These are phyloP conservation scores for Odontocerum albicorne DNA, from an alignment of 2,888 invertebrate species.

Conservation along the genomic window DNA sequence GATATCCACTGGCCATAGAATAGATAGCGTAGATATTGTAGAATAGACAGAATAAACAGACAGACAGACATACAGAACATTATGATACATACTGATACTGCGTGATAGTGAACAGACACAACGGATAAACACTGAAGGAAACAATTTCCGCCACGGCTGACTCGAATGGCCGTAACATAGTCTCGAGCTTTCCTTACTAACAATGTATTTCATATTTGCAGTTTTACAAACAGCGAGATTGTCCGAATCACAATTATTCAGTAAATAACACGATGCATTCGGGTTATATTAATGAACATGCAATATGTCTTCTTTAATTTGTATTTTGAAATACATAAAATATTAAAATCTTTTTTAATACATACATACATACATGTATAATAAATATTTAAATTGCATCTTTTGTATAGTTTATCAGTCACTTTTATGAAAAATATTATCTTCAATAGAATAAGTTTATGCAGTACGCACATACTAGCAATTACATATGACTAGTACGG, in stretches of 20 bases:
- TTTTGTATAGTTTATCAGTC: constrained; percentile 34
- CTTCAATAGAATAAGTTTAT: constrained; percentile 35
- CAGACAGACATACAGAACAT: no score
- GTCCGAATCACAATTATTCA: constrained; percentile 33
- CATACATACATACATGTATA: constrained; percentile 11
- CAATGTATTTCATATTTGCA: constrained; percentile 19
- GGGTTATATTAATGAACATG: constrained; percentile 26
- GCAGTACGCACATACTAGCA: constrained; percentile 29
- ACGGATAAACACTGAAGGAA: neutral
- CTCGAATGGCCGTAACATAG: neutral
- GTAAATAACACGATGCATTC: constrained; percentile 16
- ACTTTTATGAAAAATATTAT: constrained; percentile 36
- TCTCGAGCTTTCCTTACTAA: constrained; percentile 9
- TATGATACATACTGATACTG: no score
- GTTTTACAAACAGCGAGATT: constrained; percentile 34
- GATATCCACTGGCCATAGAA: no score
- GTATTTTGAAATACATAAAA: constrained; percentile 24
- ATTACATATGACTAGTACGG: constrained; percentile 32
- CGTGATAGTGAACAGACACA: no score
- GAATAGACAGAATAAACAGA: no score
- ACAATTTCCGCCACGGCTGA: neutral
- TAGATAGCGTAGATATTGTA: no score
- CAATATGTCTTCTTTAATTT: constrained; percentile 17
- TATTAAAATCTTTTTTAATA: constrained; percentile 9
- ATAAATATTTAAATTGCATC: constrained; percentile 34